Base-by-base conservation (phyloP, 1,140 invertebrate species). In the Sweltsa coloradensis region DNA sequence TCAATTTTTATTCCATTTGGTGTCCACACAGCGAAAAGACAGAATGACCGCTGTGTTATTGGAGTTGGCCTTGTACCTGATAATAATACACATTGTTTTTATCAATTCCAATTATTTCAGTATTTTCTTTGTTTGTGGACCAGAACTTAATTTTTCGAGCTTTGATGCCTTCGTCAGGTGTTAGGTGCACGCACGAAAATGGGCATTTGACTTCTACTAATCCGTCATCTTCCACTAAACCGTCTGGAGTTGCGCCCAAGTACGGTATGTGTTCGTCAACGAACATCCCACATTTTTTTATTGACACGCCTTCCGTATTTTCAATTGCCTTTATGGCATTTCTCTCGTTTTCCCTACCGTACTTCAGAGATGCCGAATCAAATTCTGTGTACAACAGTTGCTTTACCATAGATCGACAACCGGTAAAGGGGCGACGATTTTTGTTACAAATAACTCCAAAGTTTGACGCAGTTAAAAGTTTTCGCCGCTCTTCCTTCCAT, bases 141-240 rank as follows among this genome's bases (percentile, higher is more conserved):
- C 46, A 48, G 16, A 45, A 21, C 31, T 36, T 48, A 23, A 43
- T 27, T 14, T 48, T 45, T n/a, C 46, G 21, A 21, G 40, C 21
- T 24, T n/a, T 43, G n/a, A 39, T 47, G 9, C 24, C 48, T 26
- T 42, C 48, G 7, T 46, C 6, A n/a, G 37, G 34, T 19, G 16
- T 47, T 13, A 40, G 16, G 13, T 51, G 18, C 22, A 37, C 37
- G 24, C 43, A 51, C 16, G 48, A 39, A 26, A 43, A 54, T 24
- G 55, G 56, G 34, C 55, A 57, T 46, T 57, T 57, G n/a, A 57
- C 34, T 48, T 57, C 55, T 3, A 55, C 16, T 34, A 57, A 14
- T 19, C 51, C 45, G 47, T 53, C 44, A 16, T 48, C 41, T 25
- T 36, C 45, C n/a, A 56, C 44, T 11, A 57, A 29, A 4, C 55